Conservation (phyloP, 2,113 vertebrate genomes). For the Forbesichthys papilliferus region DNA sequence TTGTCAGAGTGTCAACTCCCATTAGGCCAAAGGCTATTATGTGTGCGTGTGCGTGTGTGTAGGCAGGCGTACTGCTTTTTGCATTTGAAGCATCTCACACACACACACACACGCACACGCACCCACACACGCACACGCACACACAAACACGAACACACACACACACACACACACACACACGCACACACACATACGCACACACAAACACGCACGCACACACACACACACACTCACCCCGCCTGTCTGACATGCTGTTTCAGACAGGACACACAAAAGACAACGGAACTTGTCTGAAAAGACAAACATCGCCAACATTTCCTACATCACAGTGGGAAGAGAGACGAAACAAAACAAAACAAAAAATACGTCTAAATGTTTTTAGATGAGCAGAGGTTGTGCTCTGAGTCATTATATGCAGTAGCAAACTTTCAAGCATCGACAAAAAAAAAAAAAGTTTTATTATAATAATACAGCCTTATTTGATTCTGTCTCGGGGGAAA, state of each 20-base stretch:
- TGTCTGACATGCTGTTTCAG: slow-evolving; percentile 73
- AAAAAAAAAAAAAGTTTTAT: not conserved
- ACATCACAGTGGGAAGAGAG: slow-evolving; percentile 52
- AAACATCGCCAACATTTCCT: slow-evolving; percentile 75
- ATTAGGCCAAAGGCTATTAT: slow-evolving; percentile 74
- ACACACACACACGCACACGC: slow-evolving; percentile 5
- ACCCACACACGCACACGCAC: not conserved
- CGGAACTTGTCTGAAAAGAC: slow-evolving; percentile 70
- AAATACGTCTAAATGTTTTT: slow-evolving; percentile 56
- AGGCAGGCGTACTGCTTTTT: not conserved
- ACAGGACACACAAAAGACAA: slow-evolving; percentile 74
- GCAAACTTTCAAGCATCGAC: slow-evolving; percentile 18
- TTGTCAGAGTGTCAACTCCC: slow-evolving; percentile 79
- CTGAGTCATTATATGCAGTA: slow-evolving; percentile 7
- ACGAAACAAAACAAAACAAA: slow-evolving; percentile 49
- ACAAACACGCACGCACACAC: slow-evolving; percentile 51
- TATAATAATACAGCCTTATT: too few relatives aligned
- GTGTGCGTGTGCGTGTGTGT: slow-evolving; percentile 67
- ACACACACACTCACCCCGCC: slow-evolving; percentile 64
- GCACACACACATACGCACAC: not conserved
- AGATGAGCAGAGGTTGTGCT: slow-evolving; percentile 45
- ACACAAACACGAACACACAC: slow-evolving; percentile 47
- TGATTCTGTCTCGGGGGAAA: too few relatives aligned
- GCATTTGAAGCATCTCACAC: not conserved
- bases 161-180: slow-evolving; percentile 39